Evolutionary conservation across 2,113 vertebrate species (phyloP).

Genomic region (Pelecanoides urinatrix): DNA sequence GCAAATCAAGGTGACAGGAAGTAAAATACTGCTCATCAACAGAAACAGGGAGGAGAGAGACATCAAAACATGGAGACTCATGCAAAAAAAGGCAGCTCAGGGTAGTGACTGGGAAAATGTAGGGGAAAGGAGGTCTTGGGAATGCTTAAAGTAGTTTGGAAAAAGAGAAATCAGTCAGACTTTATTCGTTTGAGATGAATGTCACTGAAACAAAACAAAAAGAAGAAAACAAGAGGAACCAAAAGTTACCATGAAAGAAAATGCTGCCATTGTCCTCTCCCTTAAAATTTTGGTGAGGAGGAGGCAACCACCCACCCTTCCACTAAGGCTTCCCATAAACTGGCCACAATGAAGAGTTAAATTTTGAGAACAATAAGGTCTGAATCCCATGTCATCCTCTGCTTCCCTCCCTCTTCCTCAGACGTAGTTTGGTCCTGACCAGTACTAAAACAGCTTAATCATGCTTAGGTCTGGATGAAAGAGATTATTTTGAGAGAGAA

Average conservation of each 20-base stretch:
- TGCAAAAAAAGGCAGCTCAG: not conserved
- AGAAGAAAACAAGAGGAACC: not conserved
- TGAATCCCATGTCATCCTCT: not conserved
- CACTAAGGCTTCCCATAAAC: not conserved
- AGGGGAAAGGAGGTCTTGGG: not conserved
- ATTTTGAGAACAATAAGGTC: not conserved
- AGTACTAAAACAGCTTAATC: not conserved
- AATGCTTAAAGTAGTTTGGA: not conserved
- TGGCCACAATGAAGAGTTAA: not conserved
- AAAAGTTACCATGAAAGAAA: not conserved
- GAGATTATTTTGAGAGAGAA: not conserved
- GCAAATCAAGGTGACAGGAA: constrained; percentile 24
- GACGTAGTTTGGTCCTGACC: not conserved
- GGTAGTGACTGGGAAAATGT: not conserved
- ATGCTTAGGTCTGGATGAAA: not conserved
- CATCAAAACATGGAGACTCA: not conserved
- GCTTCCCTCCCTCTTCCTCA: not conserved
- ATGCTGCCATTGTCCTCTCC: not conserved
- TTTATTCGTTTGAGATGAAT: not conserved
- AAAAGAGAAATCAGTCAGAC: not conserved
- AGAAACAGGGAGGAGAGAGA: not conserved
- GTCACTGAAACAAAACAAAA: not conserved
- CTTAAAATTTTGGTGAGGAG: not conserved
- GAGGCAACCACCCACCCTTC: not conserved
- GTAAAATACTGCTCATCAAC: constrained; percentile 35